A percentile compares a stretch with the other conserved stretches of the same genome.
Conservation (phyloP, 2,797 vertebrate species). For the Etheostoma nigrum region DNA sequence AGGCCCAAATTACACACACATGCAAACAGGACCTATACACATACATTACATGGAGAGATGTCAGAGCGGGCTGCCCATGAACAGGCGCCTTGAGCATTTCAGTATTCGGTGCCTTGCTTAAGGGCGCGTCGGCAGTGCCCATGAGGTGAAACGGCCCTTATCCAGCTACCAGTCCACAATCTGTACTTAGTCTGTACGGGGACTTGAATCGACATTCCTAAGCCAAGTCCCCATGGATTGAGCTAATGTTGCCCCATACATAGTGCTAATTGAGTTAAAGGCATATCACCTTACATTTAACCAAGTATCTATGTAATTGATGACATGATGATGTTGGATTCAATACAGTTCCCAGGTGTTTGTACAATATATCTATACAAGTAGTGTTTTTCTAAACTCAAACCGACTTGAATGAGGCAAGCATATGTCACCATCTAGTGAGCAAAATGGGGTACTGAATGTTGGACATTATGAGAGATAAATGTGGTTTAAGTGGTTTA, state of each 20-base stretch:
- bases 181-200: no score
- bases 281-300: background rate
- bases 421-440: slow-evolving; percentile 67
- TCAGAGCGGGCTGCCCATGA: no score
- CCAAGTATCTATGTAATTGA: background rate
- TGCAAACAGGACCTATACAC: no score
- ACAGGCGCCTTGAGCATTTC: no score
- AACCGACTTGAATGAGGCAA: background rate
- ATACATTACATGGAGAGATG: no score
- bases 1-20: no score
- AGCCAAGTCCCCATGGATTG: no score
- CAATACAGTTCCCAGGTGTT: background rate
- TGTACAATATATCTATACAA: background rate
- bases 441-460: slow-evolving; percentile 30
- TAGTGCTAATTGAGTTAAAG: background rate
- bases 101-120: no score
- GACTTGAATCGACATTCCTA: no score
- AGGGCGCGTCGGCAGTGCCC: no score
- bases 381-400: background rate
- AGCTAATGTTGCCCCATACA: background rate
- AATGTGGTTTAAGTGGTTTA: background rate
- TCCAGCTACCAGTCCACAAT: no score
- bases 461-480: background rate
- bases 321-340: background rate
- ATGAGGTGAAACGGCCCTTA: no score